A percentile compares a stretch with the other conserved stretches of the same genome.
phyloP scores from a whole-genome alignment of 2,797 vertebrate species.

The Typhlichthys eigenmanni region DNA sequence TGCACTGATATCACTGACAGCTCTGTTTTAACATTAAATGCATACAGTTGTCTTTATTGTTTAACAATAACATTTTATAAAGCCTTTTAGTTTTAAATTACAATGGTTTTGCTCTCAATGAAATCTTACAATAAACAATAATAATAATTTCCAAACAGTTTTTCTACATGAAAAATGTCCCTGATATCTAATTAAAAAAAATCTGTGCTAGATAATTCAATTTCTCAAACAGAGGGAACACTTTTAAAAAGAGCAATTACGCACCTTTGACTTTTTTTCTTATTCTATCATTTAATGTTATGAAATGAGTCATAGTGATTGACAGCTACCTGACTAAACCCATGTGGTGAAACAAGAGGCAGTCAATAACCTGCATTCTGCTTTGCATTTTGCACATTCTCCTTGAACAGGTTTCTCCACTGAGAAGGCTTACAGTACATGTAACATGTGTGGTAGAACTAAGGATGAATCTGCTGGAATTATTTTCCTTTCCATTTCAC shows the following conservation, averaged over 20 bases:
- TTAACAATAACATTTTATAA: too few species aligned
- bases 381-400: not conserved
- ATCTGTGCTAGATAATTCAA: not conserved
- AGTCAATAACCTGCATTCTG: not conserved
- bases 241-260: slow-evolving; percentile 8
- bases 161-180: not conserved
- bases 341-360: not conserved
- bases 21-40: too few species aligned
- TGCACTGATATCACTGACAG: not conserved
- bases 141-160: too few species aligned
- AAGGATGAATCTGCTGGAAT: not conserved
- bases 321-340: not conserved
- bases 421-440: not conserved
- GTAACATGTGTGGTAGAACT: not conserved
- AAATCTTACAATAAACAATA: too few species aligned
- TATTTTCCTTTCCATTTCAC: not conserved
- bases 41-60: too few species aligned
- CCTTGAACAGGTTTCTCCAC: not conserved
- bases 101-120: too few species aligned
- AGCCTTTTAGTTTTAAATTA: too few species aligned
- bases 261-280: slow-evolving; percentile 3
- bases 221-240: not conserved
- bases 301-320: slow-evolving; percentile 30
- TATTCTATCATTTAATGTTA: slow-evolving; percentile 4
- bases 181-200: slow-evolving; percentile 8